A percentile compares a stretch with the other conserved stretches of the same genome.
phyloP scores from a whole-genome alignment of 2,888 invertebrate genomes.

The Neoscelio sp. region DNA sequence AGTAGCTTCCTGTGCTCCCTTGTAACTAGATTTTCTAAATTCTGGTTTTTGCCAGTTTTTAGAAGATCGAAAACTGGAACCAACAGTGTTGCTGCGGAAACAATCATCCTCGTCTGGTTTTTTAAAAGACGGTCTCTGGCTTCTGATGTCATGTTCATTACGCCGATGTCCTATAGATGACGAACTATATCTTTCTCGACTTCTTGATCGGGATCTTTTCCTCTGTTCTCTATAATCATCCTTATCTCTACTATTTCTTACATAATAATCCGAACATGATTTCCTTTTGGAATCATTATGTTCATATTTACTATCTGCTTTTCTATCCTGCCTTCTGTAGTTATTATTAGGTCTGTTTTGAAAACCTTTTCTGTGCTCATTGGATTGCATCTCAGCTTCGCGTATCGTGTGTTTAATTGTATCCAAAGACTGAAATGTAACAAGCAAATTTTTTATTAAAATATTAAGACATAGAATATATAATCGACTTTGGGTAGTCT shows the following conservation, averaged over 20 bases:
- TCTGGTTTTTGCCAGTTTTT: constrained; percentile 75
- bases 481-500: no score
- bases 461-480: no score
- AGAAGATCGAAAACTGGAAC: constrained; percentile 43
- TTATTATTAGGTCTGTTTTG: no score
- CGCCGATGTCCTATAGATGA: constrained; percentile 43
- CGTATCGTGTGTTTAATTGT: constrained; percentile 83
- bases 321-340: no score
- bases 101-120: constrained; percentile 73
- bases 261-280: neutral
- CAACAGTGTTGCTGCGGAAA: constrained; percentile 29
- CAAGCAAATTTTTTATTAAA: constrained; percentile 9
- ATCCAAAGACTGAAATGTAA: constrained; percentile 83
- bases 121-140: constrained; percentile 71
- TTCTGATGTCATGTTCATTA: constrained; percentile 20
- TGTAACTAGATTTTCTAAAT: constrained; percentile 63
- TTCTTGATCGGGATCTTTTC: constrained; percentile 68
- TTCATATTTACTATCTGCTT: no score
- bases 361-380: no score
- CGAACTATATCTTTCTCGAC: constrained; percentile 64
- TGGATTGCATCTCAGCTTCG: constrained; percentile 82
- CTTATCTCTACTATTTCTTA: neutral
- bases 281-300: no score
- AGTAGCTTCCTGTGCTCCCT: no score
- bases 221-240: constrained; percentile 42